Evolutionary conservation across 1,140 invertebrate species (phyloP).

Genomic region (Meloidogyne hapla): DNA sequence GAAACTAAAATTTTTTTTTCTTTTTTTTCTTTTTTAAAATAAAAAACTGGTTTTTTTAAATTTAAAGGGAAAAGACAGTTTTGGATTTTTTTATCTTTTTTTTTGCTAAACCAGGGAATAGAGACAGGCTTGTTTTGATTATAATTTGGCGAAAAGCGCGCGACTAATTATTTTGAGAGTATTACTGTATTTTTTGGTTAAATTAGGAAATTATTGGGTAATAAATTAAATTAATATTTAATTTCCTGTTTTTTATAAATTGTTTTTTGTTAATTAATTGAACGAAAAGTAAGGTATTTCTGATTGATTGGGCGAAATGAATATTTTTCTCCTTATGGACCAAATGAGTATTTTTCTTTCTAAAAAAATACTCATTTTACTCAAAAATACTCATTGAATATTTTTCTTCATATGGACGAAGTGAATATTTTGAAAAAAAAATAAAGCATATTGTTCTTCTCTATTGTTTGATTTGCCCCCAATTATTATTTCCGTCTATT

Average conservation of each 20-base stretch:
- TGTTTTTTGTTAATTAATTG: too few species aligned
- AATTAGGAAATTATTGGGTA: too few species aligned
- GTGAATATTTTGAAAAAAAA: too few species aligned
- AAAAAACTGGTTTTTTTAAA: conserved; percentile 1
- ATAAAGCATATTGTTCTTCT: too few species aligned
- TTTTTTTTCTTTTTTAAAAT: neutral
- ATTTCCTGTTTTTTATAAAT: neutral
- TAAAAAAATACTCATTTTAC: neutral
- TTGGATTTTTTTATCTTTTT: neutral
- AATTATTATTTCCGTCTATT: neutral
- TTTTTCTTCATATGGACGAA: neutral
- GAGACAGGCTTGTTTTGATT: neutral
- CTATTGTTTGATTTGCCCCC: too few species aligned
- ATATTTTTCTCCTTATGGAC: neutral
- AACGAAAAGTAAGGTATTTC: too few species aligned
- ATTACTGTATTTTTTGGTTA: neutral
- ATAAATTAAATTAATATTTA: neutral
- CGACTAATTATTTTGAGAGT: neutral
- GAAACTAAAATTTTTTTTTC: too few species aligned
- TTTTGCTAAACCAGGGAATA: neutral
- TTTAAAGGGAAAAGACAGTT: neutral
- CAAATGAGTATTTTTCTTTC: too few species aligned
- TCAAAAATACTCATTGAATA: too few species aligned
- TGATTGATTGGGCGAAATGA: neutral
- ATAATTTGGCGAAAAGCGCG: neutral